Evolutionary conservation across 2,113 vertebrate genomes (phyloP), one percentile per base, ranked within the genome.

Genomic region (Rhinopomastus cyanomelas): DNA sequence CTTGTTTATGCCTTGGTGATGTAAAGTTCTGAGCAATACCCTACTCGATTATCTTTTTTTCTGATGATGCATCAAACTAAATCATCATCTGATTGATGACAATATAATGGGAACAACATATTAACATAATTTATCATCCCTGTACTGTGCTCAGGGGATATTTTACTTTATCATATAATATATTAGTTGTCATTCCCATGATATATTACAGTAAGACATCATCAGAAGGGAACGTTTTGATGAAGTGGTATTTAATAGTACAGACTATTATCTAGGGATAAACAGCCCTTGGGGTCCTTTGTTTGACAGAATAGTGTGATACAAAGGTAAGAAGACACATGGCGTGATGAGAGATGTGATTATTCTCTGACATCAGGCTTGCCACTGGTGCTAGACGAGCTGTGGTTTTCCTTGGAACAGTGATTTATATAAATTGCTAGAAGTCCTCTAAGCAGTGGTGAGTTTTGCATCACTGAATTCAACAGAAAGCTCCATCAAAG

Each of bases 61-160:
- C 82, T 96, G 89, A 96, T 91, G 82, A 93, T 94, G 92, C 88
- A 96, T 95, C 88, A 91, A 59, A 95, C 34, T 94, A 97, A 96
- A 96, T 96, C 89, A 97, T 92, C 87, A 81, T 83, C 77, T 61
- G 72, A 94, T 80, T 95, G 91, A 96, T 95, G 81, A 86, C 86
- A 96, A 94, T 85, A 95, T 95, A 96, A 96, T 89, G 90, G 90
- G 77, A 96, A 96, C 89, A 95, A 96, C 84, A 95, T 93, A 97
- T 96, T 97, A 97, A 95, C 96, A 95, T 95, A 96, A 97, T 97
- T 97, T 94, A 96, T 97, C 96, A 97, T 92, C 89, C 69, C 85
- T 84, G 72, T 93, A 94, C 90, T 93, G 96, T 97, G 93, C 93
- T 97, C 85, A 93, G 84, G 91, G 95, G 87, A 90, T 96, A 90